Evolutionary conservation across 1,140 invertebrate species (phyloP).

Genomic region (Cryptotermes secundus): DNA sequence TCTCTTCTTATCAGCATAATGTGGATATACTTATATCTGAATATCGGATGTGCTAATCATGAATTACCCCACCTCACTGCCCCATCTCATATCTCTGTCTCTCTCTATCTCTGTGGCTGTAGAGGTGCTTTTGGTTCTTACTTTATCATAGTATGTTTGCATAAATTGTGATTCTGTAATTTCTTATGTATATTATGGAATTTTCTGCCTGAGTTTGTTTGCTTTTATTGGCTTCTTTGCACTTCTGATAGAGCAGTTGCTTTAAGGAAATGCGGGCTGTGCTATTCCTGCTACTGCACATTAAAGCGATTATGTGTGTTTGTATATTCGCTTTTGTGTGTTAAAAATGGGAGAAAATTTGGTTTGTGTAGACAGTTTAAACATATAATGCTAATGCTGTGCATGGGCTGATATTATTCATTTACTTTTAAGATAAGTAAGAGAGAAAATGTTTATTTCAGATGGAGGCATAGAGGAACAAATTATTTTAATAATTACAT

Average conservation of each 20-base stretch:
- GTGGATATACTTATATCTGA: not conserved
- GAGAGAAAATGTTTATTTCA: not conserved
- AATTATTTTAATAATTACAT: not conserved
- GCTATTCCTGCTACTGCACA: not conserved
- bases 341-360: not conserved
- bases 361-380: not conserved
- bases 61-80: not conserved
- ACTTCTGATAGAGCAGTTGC: not conserved
- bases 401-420: not conserved
- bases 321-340: not conserved
- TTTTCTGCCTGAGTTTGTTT: not conserved
- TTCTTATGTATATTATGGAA: not conserved
- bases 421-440: not conserved
- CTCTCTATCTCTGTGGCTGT: conserved; percentile 31
- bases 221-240: not conserved
- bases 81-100: conserved; percentile 24
- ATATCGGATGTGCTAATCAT: not conserved
- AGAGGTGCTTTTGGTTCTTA: conserved; percentile 22
- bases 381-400: not conserved
- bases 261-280: not conserved
- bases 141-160: not conserved
- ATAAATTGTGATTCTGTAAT: not conserved
- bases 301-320: not conserved
- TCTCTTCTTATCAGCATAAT: not conserved
- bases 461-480: not conserved